Evolutionary conservation across 2,888 invertebrate species (phyloP).

Genomic region (Cylindroiulus punctatus): DNA sequence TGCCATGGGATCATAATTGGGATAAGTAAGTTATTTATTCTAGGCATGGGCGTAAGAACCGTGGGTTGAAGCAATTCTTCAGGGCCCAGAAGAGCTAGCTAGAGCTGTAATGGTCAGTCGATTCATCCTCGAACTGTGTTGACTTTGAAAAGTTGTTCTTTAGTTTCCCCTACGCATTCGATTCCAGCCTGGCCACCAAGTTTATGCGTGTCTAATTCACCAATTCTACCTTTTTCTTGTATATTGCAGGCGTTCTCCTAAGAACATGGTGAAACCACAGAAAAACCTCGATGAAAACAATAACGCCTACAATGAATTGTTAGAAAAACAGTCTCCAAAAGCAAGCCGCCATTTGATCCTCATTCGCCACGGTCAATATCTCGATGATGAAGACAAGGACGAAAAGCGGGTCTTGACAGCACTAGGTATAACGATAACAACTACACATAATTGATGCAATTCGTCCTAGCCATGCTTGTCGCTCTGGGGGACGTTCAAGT

Average conservation of each 20-base stretch:
- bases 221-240: no score
- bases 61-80: no score
- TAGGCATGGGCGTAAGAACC: no score
- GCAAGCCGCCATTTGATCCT: conserved; percentile 85
- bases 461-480: no score
- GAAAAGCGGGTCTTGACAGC: conserved; percentile 80
- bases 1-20: conserved; percentile 86
- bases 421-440: conserved; percentile 72
- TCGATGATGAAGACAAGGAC: conserved; percentile 77
- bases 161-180: no score
- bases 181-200: conserved; percentile 2
- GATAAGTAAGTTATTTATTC: conserved; percentile 74
- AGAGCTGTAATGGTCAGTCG: no score
- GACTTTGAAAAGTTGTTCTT: no score
- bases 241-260: conserved; percentile 76
- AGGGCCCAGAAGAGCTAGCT: no score
- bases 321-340: conserved; percentile 71
- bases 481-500: no score
- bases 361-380: conserved; percentile 95
- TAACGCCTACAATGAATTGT: conserved; percentile 73
- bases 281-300: conserved; percentile 68
- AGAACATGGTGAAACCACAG: conserved; percentile 74
- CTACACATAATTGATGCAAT: background rate
- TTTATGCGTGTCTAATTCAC: background rate
- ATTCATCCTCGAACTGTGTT: no score